Evolutionary conservation across 2,797 vertebrate genomes (phyloP).

Genomic region (Sternarchorhynchus goeldii): DNA sequence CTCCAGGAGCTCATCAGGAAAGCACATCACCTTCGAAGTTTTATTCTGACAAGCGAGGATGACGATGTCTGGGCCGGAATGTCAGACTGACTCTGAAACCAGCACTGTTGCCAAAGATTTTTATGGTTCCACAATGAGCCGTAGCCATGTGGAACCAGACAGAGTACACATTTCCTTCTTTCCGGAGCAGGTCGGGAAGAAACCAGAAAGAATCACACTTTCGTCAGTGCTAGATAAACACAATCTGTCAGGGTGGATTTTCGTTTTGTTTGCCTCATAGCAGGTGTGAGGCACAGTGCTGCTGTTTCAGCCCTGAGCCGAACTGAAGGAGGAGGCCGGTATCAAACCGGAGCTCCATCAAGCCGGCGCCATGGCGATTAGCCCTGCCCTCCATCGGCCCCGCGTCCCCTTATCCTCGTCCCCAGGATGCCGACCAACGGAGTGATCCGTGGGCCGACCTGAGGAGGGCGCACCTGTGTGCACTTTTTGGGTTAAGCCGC

Average conservation of each 20-base stretch:
- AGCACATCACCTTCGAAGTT: conserved; percentile 52
- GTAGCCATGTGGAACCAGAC: conserved; percentile 39
- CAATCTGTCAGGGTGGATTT: conserved; percentile 40
- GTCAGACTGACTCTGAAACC: conserved; percentile 43
- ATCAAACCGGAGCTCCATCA: conserved; percentile 51
- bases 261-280: conserved; percentile 33
- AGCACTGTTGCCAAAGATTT: conserved; percentile 27
- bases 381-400: conserved; percentile 18
- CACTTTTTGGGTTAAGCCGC: conserved; percentile 2
- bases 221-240: conserved; percentile 33
- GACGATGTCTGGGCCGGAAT: conserved; percentile 48
- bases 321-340: conserved; percentile 46
- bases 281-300: conserved; percentile 26
- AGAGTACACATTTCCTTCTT: conserved; percentile 26
- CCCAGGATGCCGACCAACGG: no score
- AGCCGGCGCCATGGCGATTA: conserved; percentile 51
- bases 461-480: conserved; percentile 7
- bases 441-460: background rate
- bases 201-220: conserved; percentile 32
- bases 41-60: conserved; percentile 62
- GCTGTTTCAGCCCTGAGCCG: conserved; percentile 51
- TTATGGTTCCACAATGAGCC: conserved; percentile 34
- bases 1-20: conserved; percentile 47
- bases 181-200: background rate
- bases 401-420: conserved; percentile 34